Evolutionary conservation across 2,113 vertebrate species (phyloP).

Genomic region (Trogon melanurus): DNA sequence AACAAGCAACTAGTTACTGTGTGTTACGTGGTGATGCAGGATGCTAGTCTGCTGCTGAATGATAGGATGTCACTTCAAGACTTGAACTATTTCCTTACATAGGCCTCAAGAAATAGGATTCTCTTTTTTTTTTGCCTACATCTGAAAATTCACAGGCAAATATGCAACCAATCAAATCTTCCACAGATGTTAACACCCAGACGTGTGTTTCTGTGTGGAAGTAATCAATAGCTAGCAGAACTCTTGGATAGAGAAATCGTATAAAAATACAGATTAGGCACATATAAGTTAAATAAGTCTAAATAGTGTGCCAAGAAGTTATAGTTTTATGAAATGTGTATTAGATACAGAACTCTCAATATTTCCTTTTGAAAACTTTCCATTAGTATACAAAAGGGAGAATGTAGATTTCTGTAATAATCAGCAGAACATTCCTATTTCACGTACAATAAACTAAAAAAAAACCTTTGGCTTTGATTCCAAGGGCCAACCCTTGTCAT

Average conservation of each 20-base stretch:
- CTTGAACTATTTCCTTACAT: not conserved
- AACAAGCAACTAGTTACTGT: conserved; percentile 17
- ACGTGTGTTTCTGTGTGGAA: conserved; percentile 31
- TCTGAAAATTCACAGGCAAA: conserved; percentile 43
- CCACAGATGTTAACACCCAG: conserved; percentile 38
- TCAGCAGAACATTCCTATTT: not conserved
- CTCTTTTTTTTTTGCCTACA: not conserved
- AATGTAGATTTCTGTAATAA: not conserved
- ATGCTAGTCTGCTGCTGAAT: not conserved
- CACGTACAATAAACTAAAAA: not conserved
- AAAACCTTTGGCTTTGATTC: not conserved
- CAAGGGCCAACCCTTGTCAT: not conserved
- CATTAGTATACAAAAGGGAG: not conserved
- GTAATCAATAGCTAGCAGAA: conserved; percentile 34
- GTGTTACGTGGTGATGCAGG: not conserved
- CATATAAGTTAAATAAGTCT: conserved; percentile 27
- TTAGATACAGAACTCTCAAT: not conserved
- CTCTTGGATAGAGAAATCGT: conserved; percentile 24
- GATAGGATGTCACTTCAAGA: not conserved
- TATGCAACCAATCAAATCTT: conserved; percentile 27
- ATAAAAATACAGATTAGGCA: conserved; percentile 52
- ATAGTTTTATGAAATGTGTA: conserved; percentile 36
- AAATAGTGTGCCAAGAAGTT: conserved; percentile 11
- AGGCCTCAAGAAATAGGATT: conserved; percentile 12
- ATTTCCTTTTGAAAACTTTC: not conserved